Evolutionary conservation across 1,140 invertebrate species (phyloP).

Genomic region (Euwallacea similis): DNA sequence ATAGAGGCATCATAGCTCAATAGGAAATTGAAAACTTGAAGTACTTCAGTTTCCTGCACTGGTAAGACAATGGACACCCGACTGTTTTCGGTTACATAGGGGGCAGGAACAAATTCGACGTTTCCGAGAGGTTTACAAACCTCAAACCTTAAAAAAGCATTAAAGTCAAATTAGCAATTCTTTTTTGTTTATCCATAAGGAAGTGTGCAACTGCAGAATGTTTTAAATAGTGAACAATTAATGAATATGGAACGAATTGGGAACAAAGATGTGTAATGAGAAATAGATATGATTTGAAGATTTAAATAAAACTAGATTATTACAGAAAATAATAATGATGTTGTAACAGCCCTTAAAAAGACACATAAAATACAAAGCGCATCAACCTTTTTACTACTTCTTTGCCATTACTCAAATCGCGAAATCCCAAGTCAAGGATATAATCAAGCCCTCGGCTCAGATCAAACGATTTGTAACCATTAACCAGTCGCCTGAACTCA

Average conservation of each 20-base stretch:
- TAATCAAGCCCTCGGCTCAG: constrained; percentile 88
- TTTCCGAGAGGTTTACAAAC: constrained; percentile 78
- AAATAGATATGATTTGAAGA: too few relatives aligned
- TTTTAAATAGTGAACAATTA: too few relatives aligned
- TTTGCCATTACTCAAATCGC: constrained; percentile 48
- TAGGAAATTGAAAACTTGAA: constrained; percentile 65
- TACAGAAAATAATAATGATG: too few relatives aligned
- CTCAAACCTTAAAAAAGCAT: constrained; percentile 58
- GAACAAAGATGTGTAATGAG: too few relatives aligned
- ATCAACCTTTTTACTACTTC: constrained; percentile 54
- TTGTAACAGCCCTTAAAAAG: too few relatives aligned
- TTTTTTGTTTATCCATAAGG: not conserved
- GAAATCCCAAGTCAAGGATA: constrained; percentile 69
- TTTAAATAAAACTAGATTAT: too few relatives aligned
- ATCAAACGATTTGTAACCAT: constrained; percentile 85
- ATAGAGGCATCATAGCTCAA: constrained; percentile 69
- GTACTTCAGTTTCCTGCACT: constrained; percentile 58
- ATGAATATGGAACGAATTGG: too few relatives aligned
- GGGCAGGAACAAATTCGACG: constrained; percentile 82
- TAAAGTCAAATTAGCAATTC: too few relatives aligned
- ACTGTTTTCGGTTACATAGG: constrained; percentile 89
- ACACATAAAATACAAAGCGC: not conserved
- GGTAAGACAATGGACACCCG: constrained; percentile 76
- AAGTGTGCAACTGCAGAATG: too few relatives aligned
- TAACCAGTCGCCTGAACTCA: constrained; percentile 65